A percentile compares a stretch with the other conserved stretches of the same genome.
Conservation (phyloP, 2,113 vertebrate genomes). For the Thryonomys swinderianus region DNA sequence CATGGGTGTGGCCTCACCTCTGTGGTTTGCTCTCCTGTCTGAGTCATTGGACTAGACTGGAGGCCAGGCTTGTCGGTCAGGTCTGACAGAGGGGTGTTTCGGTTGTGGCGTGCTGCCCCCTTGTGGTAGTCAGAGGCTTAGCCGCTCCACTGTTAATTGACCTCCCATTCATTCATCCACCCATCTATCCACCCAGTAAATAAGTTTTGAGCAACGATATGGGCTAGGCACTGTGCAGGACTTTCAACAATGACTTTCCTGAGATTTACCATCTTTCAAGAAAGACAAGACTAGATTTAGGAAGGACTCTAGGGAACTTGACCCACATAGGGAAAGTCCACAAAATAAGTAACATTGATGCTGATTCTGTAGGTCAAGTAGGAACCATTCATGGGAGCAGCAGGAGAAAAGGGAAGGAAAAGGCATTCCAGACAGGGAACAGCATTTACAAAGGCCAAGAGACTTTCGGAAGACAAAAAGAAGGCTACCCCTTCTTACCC, state of each 20-base stretch:
- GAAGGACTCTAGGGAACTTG: not conserved
- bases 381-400: not conserved
- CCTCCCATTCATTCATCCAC: not conserved
- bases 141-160: not conserved
- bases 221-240: not conserved
- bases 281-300: not conserved
- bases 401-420: not conserved
- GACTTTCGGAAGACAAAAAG: not conserved
- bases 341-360: not conserved
- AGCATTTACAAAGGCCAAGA: not conserved
- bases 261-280: slow-evolving; percentile 2
- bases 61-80: not conserved
- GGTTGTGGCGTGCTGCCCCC: slow-evolving; percentile 81
- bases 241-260: not conserved
- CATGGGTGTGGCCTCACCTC: not conserved
- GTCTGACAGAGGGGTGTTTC: not conserved
- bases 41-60: slow-evolving; percentile 1
- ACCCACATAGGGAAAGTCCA: not conserved
- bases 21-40: slow-evolving; percentile 45
- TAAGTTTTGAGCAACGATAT: not conserved
- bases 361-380: not conserved
- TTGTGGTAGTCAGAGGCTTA: slow-evolving; percentile 77
- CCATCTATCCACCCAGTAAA: not conserved
- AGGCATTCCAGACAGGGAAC: not conserved
- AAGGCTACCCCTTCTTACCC: not conserved